Evolutionary conservation across 2,888 invertebrate genomes (phyloP), one percentile per base, ranked within the genome.

Genomic region (Acronicta alni): DNA sequence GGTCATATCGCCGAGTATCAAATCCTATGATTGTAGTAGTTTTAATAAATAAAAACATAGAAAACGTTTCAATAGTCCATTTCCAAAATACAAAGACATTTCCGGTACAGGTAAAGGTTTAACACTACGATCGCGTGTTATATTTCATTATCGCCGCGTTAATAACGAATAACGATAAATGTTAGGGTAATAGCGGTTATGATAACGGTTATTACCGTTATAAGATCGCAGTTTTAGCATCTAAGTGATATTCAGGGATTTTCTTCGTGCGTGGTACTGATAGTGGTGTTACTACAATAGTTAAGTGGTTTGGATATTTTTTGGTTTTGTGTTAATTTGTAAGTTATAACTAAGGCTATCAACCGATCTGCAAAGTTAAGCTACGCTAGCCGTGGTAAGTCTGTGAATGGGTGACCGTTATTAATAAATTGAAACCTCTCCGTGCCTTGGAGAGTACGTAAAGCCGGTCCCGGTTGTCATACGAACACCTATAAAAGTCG

Each of bases 161-260:
- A 60, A 72, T 67, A 65, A 67, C 72, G 59, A 62, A 57, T 53
- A 44, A 59, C 42, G 38, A 53, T 69, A 56, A 69, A 51, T 30
- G 63, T 57, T 69, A 67, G 46, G 64, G 57, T 76, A 57, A 75
- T 69, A 56, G 51, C 53, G 35, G 55, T 54, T 67, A 72, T 67
- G 61, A 73, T 75, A 73, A 60, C 59, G 49, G 53, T 39, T 67
- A 69, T 72, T 64, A 59, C 45, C 45, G 60, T 68, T 75, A 68
- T 57, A 57, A 55, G 66, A 66, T 60, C 57, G 59, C 57, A 44
- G 47, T 69, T 75, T 67, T 72, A 58, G 53, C 63, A n/a, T 59
- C 63, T 64, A 61, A 75, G 57, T 65, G 60, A 72, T 74, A 66
- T 66, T 65, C 38, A 35, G 46, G 45, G 64, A 56, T 57, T 52